phyloP scores from a whole-genome alignment of 2,113 vertebrate genomes.

The Microtus richardsoni region DNA sequence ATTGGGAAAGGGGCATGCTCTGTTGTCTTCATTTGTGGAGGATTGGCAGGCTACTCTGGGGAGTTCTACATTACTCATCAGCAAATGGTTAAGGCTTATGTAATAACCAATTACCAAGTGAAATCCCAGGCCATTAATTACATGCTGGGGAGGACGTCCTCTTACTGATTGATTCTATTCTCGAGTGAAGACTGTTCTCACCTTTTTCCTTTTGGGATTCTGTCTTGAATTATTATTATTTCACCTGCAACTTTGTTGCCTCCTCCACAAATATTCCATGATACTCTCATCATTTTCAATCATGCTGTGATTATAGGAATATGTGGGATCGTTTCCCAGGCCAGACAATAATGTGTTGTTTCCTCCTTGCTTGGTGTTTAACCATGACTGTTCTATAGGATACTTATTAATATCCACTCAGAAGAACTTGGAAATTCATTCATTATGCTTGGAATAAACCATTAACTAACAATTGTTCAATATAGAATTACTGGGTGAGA shows the following conservation, averaged over 20 bases:
- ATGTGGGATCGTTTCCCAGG: constrained; percentile 79
- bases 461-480: constrained; percentile 69
- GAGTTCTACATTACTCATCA: constrained; percentile 64
- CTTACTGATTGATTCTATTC: constrained; percentile 86
- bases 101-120: constrained; percentile 77
- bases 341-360: constrained; percentile 80
- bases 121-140: constrained; percentile 82
- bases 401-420: constrained; percentile 19
- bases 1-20: not conserved
- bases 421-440: constrained; percentile 58
- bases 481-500: constrained; percentile 59
- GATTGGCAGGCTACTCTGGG: constrained; percentile 19
- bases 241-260: constrained; percentile 84
- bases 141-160: constrained; percentile 60
- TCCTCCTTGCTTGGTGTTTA: constrained; percentile 55
- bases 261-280: constrained; percentile 74
- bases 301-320: constrained; percentile 81
- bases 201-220: constrained; percentile 74
- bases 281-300: constrained; percentile 85
- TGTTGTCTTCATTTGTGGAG: constrained; percentile 40
- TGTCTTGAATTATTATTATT: constrained; percentile 78
- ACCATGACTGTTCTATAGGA: constrained; percentile 60
- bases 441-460: constrained; percentile 35
- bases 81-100: constrained; percentile 72
- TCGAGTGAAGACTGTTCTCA: constrained; percentile 81